Evolutionary conservation across 2,113 vertebrate species (phyloP).

Genomic region (Petaurus breviceps): DNA sequence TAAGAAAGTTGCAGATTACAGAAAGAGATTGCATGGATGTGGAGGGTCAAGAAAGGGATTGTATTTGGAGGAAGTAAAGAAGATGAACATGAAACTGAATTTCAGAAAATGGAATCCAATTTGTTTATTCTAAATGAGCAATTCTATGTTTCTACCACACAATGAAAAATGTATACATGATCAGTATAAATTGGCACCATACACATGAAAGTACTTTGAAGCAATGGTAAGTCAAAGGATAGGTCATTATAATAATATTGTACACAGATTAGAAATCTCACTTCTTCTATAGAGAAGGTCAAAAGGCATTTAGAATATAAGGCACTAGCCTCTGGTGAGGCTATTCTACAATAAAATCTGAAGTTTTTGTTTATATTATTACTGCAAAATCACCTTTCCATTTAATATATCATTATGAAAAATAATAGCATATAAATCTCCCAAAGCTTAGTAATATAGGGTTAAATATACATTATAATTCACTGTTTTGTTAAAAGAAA

Average conservation of each 20-base stretch:
- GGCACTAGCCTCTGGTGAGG: not conserved
- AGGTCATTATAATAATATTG: slow-evolving; percentile 1
- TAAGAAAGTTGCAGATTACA: not conserved
- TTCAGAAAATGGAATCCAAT: not conserved
- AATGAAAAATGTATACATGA: slow-evolving; percentile 22
- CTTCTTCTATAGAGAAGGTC: not conserved
- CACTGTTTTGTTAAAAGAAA: not conserved
- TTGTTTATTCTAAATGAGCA: not conserved
- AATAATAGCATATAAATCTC: not conserved
- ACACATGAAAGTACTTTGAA: not conserved
- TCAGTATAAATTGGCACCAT: slow-evolving; percentile 17
- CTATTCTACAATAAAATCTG: not conserved
- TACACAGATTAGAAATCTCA: slow-evolving; percentile 20
- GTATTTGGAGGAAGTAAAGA: not conserved
- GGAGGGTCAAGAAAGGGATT: not conserved
- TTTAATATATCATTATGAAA: not conserved
- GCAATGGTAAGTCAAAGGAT: slow-evolving; percentile 3
- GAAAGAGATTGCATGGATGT: not conserved
- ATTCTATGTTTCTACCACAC: not conserved
- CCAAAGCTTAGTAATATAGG: not conserved
- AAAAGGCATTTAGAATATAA: not conserved
- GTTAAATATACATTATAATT: not conserved
- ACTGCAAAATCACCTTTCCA: not conserved
- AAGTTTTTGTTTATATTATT: not conserved
- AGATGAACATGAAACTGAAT: slow-evolving; percentile 33